Evolutionary conservation across 2,888 invertebrate species (phyloP).

Genomic region (Tiliacea citrago): DNA sequence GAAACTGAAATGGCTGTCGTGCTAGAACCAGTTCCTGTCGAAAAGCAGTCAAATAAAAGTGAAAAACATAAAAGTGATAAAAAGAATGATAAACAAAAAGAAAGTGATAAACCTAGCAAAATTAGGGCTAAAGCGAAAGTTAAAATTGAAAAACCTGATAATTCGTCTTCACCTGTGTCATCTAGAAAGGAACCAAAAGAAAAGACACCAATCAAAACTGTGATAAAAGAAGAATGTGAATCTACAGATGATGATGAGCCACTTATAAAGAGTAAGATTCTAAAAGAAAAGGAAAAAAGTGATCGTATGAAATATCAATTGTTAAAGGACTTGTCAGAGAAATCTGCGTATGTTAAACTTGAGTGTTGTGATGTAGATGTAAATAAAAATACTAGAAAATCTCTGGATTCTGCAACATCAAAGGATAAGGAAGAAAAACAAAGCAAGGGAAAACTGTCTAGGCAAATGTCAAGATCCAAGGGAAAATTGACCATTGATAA

Average conservation of each 20-base stretch:
- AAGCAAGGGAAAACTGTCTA: constrained; percentile 76
- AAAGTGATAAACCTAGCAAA: constrained; percentile 72
- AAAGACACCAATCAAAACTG: constrained; percentile 70
- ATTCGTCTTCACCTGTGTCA: constrained; percentile 48
- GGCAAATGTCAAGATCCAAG: constrained; percentile 78
- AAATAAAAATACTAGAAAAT: constrained; percentile 83
- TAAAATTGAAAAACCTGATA: constrained; percentile 72
- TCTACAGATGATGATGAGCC: constrained; percentile 82
- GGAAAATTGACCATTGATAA: constrained; percentile 79
- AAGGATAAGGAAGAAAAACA: constrained; percentile 82
- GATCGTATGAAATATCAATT: constrained; percentile 84
- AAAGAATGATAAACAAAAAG: constrained; percentile 72
- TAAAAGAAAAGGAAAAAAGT: constrained; percentile 84
- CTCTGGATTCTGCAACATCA: constrained; percentile 75
- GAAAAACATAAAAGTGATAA: constrained; percentile 72
- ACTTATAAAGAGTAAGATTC: constrained; percentile 84
- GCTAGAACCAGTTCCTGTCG: constrained; percentile 31
- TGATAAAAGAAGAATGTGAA: constrained; percentile 83
- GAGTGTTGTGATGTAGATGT: constrained; percentile 88
- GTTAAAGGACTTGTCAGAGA: constrained; percentile 86
- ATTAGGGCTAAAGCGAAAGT: constrained; percentile 73
- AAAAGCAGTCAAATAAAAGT: constrained; percentile 65
- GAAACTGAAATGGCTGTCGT: constrained; percentile 51
- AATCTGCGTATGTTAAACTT: constrained; percentile 87
- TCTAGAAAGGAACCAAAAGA: constrained; percentile 76